Conservation (phyloP, 2,113 vertebrate species). For the Gobiocypris rarus region DNA sequence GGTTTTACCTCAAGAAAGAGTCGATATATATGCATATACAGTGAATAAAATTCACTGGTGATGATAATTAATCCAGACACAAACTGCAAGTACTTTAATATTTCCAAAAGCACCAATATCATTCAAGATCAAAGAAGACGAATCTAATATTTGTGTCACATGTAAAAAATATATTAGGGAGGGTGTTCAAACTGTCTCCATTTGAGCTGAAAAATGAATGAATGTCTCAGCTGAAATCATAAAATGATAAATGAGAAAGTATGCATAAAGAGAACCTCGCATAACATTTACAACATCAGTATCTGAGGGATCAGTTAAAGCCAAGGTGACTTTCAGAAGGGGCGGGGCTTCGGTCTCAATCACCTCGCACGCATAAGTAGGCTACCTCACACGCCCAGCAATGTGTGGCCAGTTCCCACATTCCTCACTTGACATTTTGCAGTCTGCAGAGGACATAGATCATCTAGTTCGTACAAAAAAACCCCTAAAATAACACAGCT, state of each 20-base stretch:
- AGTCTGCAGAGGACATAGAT: not conserved
- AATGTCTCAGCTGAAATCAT: conserved; percentile 30
- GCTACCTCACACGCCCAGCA: conserved; percentile 19
- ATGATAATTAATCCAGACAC: not conserved
- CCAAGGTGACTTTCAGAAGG: conserved; percentile 66
- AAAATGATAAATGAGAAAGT: conserved; percentile 29
- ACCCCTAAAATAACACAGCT: conserved; percentile 17
- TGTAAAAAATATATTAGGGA: conserved; percentile 8
- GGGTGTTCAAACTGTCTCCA: not conserved
- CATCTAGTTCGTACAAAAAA: conserved; percentile 46
- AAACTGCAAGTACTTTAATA: conserved; percentile 11
- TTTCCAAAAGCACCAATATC: not conserved
- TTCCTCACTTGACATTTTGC: not conserved
- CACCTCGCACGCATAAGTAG: conserved; percentile 61
- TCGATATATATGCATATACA: not conserved
- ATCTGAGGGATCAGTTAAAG: conserved; percentile 56
- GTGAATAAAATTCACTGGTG: not conserved
- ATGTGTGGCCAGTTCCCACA: not conserved
- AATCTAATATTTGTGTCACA: conserved; percentile 7
- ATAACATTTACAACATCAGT: conserved; percentile 47
- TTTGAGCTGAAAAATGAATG: conserved; percentile 7
- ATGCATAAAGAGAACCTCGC: conserved; percentile 22
- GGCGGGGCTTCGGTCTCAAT: conserved; percentile 44
- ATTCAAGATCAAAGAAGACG: conserved; percentile 11
- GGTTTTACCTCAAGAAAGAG: not conserved